A percentile compares a stretch with the other conserved stretches of the same genome.
Conservation (phyloP, 1,140 invertebrate genomes). For the Zaprionus capensis region DNA sequence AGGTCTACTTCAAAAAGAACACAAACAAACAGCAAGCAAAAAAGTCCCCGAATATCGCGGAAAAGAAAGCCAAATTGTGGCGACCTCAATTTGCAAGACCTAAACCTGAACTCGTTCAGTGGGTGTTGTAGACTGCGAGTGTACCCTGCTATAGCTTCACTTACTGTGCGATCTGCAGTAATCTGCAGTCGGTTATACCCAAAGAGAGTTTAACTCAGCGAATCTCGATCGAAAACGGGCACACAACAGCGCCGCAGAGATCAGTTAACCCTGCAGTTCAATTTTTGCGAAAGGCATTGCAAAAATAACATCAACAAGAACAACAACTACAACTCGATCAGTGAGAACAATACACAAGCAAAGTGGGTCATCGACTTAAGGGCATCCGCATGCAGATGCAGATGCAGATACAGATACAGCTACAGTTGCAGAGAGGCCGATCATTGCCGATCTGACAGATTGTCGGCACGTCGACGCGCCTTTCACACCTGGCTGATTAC, state of each 20-base stretch:
- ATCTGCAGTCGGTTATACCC: not conserved
- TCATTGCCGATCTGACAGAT: constrained; percentile 44
- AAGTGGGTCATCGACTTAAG: constrained; percentile 63
- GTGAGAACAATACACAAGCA: constrained; percentile 65
- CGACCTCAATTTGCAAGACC: constrained; percentile 64
- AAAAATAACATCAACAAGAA: constrained; percentile 17
- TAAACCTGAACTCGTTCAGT: constrained; percentile 38
- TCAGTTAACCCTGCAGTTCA: constrained; percentile 59
- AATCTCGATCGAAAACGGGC: constrained; percentile 24
- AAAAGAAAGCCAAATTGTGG: constrained; percentile 63
- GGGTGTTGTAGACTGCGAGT: not conserved
- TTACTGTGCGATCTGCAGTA: not conserved
- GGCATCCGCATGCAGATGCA: constrained; percentile 40
- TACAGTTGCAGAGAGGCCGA: constrained; percentile 24
- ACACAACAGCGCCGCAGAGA: constrained; percentile 37
- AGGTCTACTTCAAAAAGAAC: constrained; percentile 24
- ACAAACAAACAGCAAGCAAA: constrained; percentile 40
- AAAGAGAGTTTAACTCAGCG: constrained; percentile 4
- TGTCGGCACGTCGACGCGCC: constrained; percentile 20
- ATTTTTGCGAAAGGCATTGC: constrained; percentile 47
- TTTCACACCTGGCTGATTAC: constrained; percentile 65
- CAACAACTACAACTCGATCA: not conserved
- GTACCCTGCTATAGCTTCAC: not conserved
- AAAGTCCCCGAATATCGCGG: constrained; percentile 30
- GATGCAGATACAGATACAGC: constrained; percentile 25